phyloP scores from a whole-genome alignment of 2,113 vertebrate species.

The Lophius piscatorius region DNA sequence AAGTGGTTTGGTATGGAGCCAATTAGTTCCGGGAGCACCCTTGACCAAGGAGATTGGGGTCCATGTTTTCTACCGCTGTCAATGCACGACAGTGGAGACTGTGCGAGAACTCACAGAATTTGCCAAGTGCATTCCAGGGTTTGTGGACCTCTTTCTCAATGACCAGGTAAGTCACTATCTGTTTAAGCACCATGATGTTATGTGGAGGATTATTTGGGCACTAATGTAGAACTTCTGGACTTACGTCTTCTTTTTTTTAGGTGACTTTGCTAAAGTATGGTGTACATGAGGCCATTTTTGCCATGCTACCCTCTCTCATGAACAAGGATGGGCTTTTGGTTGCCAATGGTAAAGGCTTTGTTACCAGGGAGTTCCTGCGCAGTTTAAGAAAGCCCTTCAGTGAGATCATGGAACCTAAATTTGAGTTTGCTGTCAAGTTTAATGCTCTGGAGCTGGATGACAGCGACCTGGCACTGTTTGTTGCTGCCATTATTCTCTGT shows the following conservation, averaged over 20 bases:
- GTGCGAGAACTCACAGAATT: conserved; percentile 97
- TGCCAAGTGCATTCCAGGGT: conserved; percentile 97
- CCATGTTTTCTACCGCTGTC: conserved; percentile 98
- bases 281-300: conserved; percentile 97
- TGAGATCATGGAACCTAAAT: conserved; percentile 98
- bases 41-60: conserved; percentile 95
- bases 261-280: conserved; percentile 97
- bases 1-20: conserved; percentile 95
- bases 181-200: not conserved
- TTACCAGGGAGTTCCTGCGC: conserved; percentile 96
- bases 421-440: conserved; percentile 98
- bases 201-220: not conserved
- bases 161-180: conserved; percentile 83
- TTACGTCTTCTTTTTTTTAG: conserved; percentile 45
- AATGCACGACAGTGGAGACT: conserved; percentile 95
- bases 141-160: conserved; percentile 92
- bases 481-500: conserved; percentile 97
- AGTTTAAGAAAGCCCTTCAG: conserved; percentile 95
- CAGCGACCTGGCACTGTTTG: conserved; percentile 97
- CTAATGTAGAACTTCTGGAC: too few relatives aligned
- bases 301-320: conserved; percentile 98
- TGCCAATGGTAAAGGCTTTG: conserved; percentile 94
- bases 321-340: conserved; percentile 98
- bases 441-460: conserved; percentile 97
- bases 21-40: conserved; percentile 87